A percentile compares a stretch with the other conserved stretches of the same genome.
Evolutionary conservation across 2,797 vertebrate species (phyloP).

Genomic region (Monodelphis domestica): DNA sequence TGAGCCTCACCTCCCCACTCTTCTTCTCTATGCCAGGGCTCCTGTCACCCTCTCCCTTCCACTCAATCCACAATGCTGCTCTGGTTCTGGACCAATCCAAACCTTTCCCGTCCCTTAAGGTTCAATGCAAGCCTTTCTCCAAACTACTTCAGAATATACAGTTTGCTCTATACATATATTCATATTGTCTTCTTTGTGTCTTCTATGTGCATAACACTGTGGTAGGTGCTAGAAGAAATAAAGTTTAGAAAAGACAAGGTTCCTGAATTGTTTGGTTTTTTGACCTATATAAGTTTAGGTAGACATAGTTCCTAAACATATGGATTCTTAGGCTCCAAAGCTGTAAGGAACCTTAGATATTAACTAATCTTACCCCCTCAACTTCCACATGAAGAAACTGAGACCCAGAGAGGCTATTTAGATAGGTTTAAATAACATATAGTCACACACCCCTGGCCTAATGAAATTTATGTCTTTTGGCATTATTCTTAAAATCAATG

Average conservation of each 20-base stretch:
- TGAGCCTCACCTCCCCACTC: constrained; percentile 20
- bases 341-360: background rate
- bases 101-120: background rate
- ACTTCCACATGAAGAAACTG: background rate
- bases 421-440: background rate
- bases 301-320: background rate
- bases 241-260: background rate
- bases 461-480: background rate
- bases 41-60: background rate
- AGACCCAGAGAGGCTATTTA: background rate
- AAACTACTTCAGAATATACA: background rate
- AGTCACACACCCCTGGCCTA: background rate
- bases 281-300: background rate
- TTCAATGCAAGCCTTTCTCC: background rate
- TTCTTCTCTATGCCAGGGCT: background rate
- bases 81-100: background rate
- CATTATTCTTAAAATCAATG: background rate
- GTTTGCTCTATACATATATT: background rate
- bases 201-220: background rate
- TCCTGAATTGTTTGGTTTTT: background rate
- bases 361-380: background rate
- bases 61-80: background rate
- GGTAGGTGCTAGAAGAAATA: background rate
- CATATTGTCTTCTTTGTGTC: background rate
- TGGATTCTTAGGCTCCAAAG: background rate